Base-by-base conservation (phyloP, 2,797 vertebrate genomes). In the Chromobotia macracanthus region DNA sequence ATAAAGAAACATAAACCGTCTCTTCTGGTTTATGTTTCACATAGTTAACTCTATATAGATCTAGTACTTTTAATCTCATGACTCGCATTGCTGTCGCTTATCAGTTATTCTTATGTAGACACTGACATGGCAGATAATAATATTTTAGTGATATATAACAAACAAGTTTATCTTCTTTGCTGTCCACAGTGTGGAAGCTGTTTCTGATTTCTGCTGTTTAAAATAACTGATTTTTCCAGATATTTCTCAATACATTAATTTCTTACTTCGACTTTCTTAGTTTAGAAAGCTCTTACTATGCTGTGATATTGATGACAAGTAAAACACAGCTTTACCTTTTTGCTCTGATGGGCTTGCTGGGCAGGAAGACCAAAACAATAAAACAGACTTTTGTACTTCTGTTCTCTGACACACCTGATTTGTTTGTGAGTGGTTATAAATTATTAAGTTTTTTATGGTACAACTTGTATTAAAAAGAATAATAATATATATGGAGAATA, bases 311-410 rank as follows among this genome's bases (percentile, higher is more conserved):
- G 44, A 74, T 55, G 56, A 28, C 70, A 48, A 51, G 65, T 75
- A 28, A 48, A 72, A 58, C 13, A 13, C 50, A 68, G 48, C 51
- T 66, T 60, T 72, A 80, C 72, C 77, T 64, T 23, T 25, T 65
- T 77, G 60, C 53, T 60, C 74, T 72, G 61, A 38, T 66, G 58
- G 60, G 25, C 31, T 11, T 61, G 61, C 60, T 31, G 35, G 73
- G 28, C 55, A 73, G 78, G 78, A 83, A 80, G 66, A 60, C 66
- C 31, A 35, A 77, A 77, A 80, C 78, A 80, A 80, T 78, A 74
- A 77, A 73, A 80, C 21, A 3, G 1, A 55, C 60, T 73, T 38
- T 23, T 64, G 38, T 53, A 23, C 61, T 61, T 46, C 60, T 65
- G 68, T 72, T 65, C 16, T 10, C 38, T 13, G n/a, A 7, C 56